phyloP scores from a whole-genome alignment of 2,113 vertebrate species.

The Tiliqua scincoides region DNA sequence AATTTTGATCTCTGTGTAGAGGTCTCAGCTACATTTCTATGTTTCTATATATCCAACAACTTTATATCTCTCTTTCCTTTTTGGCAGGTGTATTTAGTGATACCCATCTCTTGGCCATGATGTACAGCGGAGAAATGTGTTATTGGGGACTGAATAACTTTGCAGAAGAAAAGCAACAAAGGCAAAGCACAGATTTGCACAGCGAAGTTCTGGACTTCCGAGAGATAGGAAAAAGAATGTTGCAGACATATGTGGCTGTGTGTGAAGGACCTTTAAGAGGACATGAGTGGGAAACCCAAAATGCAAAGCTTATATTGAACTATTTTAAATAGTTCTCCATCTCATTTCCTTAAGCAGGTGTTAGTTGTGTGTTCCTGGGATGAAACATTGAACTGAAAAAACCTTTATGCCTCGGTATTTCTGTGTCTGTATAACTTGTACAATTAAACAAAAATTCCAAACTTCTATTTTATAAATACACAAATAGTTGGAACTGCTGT shows the following conservation, averaged over 20 bases:
- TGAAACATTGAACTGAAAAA: background rate
- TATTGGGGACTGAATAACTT: constrained; percentile 93
- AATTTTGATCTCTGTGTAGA: background rate
- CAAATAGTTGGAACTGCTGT: background rate
- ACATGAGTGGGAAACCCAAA: constrained; percentile 92
- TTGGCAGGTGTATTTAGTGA: constrained; percentile 87
- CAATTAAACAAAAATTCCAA: background rate
- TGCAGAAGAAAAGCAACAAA: constrained; percentile 53
- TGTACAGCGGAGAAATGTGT: constrained; percentile 98
- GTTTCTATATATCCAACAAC: background rate
- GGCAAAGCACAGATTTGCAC: constrained; percentile 25
- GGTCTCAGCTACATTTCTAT: no score
- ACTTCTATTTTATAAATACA: background rate
- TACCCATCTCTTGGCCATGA: constrained; percentile 87
- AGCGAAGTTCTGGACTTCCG: constrained; percentile 84
- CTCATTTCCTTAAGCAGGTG: background rate
- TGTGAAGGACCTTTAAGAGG: constrained; percentile 92
- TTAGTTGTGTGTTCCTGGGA: background rate
- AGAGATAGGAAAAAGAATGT: constrained; percentile 89
- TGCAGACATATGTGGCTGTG: constrained; percentile 87
- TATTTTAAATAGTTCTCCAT: constrained; percentile 77
- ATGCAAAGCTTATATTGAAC: constrained; percentile 89
- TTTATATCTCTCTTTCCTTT: background rate
- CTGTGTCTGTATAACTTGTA: background rate
- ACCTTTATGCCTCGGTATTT: fast-evolving